These are phyloP conservation scores for Tipula unca DNA, from an alignment of 2,888 invertebrate species.

Conservation along the genomic window DNA sequence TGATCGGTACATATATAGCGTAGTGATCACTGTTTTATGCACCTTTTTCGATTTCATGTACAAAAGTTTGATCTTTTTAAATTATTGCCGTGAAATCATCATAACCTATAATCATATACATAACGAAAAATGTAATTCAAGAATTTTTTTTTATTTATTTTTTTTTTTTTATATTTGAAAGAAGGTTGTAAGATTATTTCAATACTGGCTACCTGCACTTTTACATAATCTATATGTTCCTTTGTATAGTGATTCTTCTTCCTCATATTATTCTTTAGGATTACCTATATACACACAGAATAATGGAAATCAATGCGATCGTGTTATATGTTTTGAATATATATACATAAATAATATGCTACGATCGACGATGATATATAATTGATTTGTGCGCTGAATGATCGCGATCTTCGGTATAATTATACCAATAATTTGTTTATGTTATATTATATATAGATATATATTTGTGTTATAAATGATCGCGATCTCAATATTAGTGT, in stretches of 20 bases:
- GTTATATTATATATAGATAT: background rate
- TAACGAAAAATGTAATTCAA: background rate
- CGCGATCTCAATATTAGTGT: background rate
- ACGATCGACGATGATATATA: background rate
- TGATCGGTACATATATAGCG: background rate
- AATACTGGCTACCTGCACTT: constrained; percentile 19
- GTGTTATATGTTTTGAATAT: background rate
- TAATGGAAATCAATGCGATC: background rate
- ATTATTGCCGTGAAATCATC: constrained; percentile 21
- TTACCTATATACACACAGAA: background rate
- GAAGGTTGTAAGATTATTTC: constrained; percentile 20
- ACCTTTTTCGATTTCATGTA: background rate
- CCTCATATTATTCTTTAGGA: background rate
- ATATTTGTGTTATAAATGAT: background rate
- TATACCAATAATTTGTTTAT: background rate
- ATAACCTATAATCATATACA: constrained; percentile 14
- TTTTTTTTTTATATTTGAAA: no score
- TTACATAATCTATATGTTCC: background rate
- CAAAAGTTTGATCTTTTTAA: background rate
- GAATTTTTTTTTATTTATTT: background rate
- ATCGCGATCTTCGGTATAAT: background rate
- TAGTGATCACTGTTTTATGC: background rate
- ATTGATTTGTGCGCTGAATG: background rate
- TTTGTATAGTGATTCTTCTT: background rate
- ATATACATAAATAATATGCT: no score